Evolutionary conservation across 2,113 vertebrate species (phyloP), one percentile per base, ranked within the genome.

Genomic region (Misgurnus anguillicaudatus): DNA sequence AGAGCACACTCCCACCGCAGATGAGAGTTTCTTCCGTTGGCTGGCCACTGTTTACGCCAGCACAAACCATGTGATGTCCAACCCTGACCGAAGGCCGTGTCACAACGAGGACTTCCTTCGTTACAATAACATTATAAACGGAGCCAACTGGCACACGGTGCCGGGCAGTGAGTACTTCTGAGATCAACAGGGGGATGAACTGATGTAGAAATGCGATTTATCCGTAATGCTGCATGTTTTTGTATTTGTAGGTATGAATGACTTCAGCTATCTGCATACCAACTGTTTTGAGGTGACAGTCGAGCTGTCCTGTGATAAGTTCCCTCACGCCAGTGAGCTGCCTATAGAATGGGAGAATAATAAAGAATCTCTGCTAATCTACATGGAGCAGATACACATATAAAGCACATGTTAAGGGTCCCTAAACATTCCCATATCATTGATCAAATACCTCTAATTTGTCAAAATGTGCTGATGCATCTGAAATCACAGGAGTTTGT

Each of bases 21-120:
- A 98, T 70, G 94, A 98, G 0, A 94, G 94, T 57, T 94, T 98
- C 87, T 99, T 99, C 91, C 95, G 96, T 78, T 98, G 97, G 97
- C 89, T 99, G 3, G 95, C 95, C 69, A 94, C 94, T 16, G 94
- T 92, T 62, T 98, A 95, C 0, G 95, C 97, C 82, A 97, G 94
- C 0, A 94, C 96, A 45, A 96, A 98, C 84, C 94, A 96, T 82
- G 95, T 91, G 83, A 95, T 98, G 96, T 94, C 90, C 0, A 94
- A 97, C 83, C 94, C 93, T 9, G 92, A 94, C 86, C 94, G 92
- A 0, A 92, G 96, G 4, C 94, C 93, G 4, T 98, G 96, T 88
- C 96, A 98, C 51, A 86, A 94, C 0, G 94, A 95, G 58, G 95
- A 98, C 84, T 80, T 95, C 78, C 93, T 93, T 0, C 84, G 90